Conservation (phyloP, 1,140 invertebrate genomes). For the Manduca sexta region DNA sequence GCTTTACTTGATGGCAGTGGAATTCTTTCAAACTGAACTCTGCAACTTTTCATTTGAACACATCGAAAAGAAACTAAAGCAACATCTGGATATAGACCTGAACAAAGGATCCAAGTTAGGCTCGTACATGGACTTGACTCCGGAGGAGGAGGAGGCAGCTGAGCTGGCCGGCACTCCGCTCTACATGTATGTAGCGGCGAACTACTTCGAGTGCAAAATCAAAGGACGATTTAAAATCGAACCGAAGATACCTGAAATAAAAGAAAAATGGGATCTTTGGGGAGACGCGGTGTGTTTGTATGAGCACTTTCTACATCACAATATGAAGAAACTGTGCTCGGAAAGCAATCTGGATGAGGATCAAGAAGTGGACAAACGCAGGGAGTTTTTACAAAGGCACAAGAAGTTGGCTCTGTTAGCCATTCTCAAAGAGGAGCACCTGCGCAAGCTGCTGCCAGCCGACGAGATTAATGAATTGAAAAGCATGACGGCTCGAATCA, state of each 20-base stretch:
- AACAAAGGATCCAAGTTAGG: neutral
- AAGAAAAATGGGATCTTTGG: constrained; percentile 6
- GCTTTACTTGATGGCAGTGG: constrained; percentile 8
- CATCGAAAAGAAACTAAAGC: constrained; percentile 8
- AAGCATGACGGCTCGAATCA: too few relatives aligned
- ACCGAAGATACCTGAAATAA: constrained; percentile 2
- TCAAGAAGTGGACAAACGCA: too few relatives aligned
- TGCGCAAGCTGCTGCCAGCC: too few relatives aligned
- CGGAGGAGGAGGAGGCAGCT: neutral
- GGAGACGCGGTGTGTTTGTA: constrained; percentile 7
- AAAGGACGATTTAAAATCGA: constrained; percentile 9
- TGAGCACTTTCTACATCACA: constrained; percentile 6
- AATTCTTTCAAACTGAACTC: constrained; percentile 16
- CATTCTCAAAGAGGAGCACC: too few relatives aligned
- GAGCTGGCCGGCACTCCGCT: constrained; percentile 16
- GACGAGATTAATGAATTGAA: too few relatives aligned
- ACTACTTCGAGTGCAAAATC: constrained; percentile 16
- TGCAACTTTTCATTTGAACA: constrained; percentile 2
- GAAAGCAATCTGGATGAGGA: neutral
- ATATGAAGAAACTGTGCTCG: constrained; percentile 8
- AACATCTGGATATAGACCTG: constrained; percentile 4
- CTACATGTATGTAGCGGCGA: constrained; percentile 18
- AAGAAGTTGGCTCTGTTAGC: too few relatives aligned
- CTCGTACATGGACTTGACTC: neutral
- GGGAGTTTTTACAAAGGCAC: too few relatives aligned